phyloP scores from a whole-genome alignment of 2,797 vertebrate genomes.

The Eulemur mongoz region DNA sequence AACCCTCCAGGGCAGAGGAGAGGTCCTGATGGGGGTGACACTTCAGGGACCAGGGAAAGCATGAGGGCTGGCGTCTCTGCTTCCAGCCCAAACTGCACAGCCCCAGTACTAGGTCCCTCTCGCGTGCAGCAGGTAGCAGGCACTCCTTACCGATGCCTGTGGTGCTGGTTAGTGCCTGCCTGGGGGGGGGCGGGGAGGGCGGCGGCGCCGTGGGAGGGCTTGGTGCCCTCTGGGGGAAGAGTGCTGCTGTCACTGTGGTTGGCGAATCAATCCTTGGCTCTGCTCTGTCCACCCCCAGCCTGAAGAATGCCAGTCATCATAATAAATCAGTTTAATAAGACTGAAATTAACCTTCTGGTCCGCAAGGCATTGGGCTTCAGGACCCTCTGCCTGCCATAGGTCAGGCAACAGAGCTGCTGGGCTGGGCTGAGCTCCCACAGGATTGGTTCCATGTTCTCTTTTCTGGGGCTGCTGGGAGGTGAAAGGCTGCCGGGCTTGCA shows the following conservation, averaged over 20 bases:
- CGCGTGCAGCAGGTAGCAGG: background rate
- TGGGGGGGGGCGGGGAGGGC: no score
- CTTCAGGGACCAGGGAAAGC: background rate
- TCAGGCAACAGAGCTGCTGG: background rate
- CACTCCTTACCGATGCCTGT: background rate
- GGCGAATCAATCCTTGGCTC: background rate
- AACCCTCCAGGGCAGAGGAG: background rate
- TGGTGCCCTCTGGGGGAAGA: background rate
- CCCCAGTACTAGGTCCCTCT: background rate
- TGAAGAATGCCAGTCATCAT: background rate
- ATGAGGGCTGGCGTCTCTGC: background rate
- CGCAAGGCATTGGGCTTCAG: background rate
- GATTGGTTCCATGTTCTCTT: background rate
- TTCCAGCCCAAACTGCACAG: background rate
- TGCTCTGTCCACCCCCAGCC: background rate
- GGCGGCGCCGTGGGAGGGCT: no score
- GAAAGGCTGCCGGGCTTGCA: background rate
- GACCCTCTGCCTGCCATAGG: background rate
- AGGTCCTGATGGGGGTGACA: background rate
- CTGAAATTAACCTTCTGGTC: background rate
- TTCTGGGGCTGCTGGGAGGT: background rate
- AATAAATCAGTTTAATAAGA: constrained; percentile 37
- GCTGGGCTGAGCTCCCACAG: background rate
- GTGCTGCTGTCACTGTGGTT: background rate
- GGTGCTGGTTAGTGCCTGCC: background rate